Evolutionary conservation across 1,140 invertebrate genomes (phyloP).

Genomic region (Leucophenga varia): DNA sequence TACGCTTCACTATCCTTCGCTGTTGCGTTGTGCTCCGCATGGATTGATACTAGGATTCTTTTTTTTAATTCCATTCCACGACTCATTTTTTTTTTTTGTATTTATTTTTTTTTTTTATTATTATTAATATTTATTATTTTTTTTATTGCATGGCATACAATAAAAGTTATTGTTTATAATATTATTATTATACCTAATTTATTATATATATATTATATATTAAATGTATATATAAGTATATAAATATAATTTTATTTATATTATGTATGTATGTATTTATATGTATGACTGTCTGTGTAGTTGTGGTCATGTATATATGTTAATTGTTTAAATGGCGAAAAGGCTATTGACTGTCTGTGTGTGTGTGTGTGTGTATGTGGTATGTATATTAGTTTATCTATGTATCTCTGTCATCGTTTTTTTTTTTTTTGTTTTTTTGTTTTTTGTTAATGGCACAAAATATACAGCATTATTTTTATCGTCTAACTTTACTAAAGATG

Average conservation of each 20-base stretch:
- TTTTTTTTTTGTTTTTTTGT: constrained; percentile 8
- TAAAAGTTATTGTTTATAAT: too few species aligned
- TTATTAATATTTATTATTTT: too few species aligned
- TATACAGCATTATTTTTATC: constrained; percentile 43
- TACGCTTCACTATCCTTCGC: too few species aligned
- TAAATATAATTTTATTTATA: neutral
- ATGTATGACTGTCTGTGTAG: constrained; percentile 8
- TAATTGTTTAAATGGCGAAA: too few species aligned
- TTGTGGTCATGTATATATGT: constrained; percentile 6
- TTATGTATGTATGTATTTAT: neutral
- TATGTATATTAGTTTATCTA: too few species aligned
- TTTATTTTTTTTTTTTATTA: constrained; percentile 11
- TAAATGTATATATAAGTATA: neutral
- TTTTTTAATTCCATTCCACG: neutral
- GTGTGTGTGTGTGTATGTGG: constrained; percentile 16
- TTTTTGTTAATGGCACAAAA: constrained; percentile 45
- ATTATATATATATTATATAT: neutral
- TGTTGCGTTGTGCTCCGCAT: constrained; percentile 2
- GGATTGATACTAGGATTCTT: too few species aligned
- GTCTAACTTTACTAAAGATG: too few species aligned
- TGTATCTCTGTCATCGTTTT: too few species aligned
- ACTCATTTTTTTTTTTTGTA: constrained; percentile 6
- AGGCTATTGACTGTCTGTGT: neutral
- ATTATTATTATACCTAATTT: constrained; percentile 3
- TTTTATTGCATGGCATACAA: neutral